These are phyloP conservation scores for Oreochromis aureus DNA, from an alignment of 2,113 vertebrate species.

Conservation along the genomic window DNA sequence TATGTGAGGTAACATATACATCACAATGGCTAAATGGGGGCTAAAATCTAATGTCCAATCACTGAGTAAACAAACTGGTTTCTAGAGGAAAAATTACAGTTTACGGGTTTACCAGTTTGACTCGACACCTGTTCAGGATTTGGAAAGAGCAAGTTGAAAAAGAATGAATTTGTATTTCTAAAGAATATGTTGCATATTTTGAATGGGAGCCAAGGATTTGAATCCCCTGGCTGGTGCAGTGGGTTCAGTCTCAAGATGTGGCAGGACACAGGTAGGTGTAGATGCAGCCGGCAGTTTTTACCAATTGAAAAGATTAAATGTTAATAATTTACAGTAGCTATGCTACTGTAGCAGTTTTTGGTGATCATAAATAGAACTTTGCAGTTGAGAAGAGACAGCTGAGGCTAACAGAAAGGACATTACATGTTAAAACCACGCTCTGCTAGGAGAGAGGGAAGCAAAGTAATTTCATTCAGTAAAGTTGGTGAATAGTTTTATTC, in stretches of 20 bases:
- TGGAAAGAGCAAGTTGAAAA: background rate
- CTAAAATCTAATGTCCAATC: background rate
- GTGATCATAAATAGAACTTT: background rate
- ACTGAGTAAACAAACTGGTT: background rate
- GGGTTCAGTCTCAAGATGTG: background rate
- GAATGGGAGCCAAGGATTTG: background rate
- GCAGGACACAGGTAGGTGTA: background rate
- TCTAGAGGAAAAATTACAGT: background rate
- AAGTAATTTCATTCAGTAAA: background rate
- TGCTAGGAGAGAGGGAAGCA: background rate
- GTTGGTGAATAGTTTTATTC: background rate
- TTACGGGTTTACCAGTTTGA: background rate
- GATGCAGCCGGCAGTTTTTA: background rate
- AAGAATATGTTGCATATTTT: background rate
- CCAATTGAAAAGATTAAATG: background rate
- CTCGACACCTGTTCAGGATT: background rate
- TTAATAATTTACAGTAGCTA: background rate
- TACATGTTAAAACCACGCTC: background rate
- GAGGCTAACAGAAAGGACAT: background rate
- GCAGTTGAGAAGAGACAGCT: background rate
- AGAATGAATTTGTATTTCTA: background rate
- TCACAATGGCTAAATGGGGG: background rate
- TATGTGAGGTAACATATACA: background rate
- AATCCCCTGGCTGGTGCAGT: background rate
- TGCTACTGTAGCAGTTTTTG: background rate